Percentiles rank a stretch among this genome's conserved stretches.
phyloP scores from a whole-genome alignment of 2,888 invertebrate species.

The Uropetala carovei region DNA sequence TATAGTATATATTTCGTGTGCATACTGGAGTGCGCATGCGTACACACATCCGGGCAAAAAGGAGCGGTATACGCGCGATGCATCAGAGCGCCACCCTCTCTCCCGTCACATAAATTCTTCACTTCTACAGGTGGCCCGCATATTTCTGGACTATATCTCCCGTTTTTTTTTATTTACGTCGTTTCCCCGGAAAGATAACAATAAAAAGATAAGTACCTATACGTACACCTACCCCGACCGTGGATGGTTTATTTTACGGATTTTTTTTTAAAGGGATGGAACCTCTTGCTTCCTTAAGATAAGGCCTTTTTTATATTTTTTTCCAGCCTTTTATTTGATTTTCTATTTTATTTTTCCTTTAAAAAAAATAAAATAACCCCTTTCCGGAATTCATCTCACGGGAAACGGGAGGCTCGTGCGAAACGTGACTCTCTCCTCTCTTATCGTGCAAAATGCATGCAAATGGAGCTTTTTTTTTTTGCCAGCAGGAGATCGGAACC shows the following conservation, averaged over 20 bases:
- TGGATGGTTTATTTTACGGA: no score
- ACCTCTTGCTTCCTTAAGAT: background rate
- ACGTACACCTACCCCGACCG: no score
- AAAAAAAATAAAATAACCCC: no score
- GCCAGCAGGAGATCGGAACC: background rate
- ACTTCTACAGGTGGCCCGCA: slow-evolving; percentile 25
- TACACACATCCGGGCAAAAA: no score
- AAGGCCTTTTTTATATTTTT: background rate
- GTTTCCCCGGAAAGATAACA: background rate
- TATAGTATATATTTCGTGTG: no score
- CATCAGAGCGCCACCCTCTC: background rate
- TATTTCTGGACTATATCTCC: background rate
- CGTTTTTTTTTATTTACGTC: slow-evolving; percentile 2
- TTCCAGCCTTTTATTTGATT: background rate
- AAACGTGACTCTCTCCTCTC: background rate
- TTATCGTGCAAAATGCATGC: background rate
- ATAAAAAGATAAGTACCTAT: no score
- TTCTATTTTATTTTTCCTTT: no score
- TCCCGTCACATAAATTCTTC: background rate
- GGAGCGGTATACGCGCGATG: no score
- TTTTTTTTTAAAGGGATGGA: background rate
- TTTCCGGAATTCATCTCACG: no score
- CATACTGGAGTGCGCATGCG: no score
- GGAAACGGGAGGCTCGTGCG: no score
- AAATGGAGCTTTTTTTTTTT: background rate